These are phyloP conservation scores for Trichoplusia ni DNA, from an alignment of 1,140 invertebrate species.

Conservation along the genomic window DNA sequence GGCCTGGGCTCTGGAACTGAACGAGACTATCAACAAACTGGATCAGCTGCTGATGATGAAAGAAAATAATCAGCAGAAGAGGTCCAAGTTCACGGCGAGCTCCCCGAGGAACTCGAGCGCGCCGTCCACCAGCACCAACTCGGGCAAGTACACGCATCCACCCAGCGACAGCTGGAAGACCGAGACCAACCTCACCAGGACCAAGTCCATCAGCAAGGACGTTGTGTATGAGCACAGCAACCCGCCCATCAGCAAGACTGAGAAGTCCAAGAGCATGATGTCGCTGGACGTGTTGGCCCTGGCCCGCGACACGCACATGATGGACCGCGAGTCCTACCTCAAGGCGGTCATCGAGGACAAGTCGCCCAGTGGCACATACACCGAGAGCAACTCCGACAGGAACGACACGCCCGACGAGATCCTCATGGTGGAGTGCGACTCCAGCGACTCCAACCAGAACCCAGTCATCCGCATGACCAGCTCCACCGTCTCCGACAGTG, in stretches of 20 bases:
- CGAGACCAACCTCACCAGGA: conserved; percentile 54
- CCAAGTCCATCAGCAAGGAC: conserved; percentile 67
- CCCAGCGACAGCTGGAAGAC: conserved; percentile 57
- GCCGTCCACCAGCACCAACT: conserved; percentile 63
- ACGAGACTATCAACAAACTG: conserved; percentile 85
- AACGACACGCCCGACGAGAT: conserved; percentile 76
- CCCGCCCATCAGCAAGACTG: conserved; percentile 57
- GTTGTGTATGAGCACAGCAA: conserved; percentile 57
- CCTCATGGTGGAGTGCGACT: conserved; percentile 76
- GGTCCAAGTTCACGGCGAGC: conserved; percentile 67
- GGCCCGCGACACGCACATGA: conserved; percentile 66
- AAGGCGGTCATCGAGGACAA: conserved; percentile 77
- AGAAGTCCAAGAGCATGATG: conserved; percentile 78
- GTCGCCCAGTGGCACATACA: conserved; percentile 73
- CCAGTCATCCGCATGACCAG: conserved; percentile 75
- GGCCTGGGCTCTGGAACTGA: conserved; percentile 84
- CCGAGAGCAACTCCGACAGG: conserved; percentile 74
- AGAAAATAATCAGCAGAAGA: conserved; percentile 80
- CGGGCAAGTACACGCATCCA: conserved; percentile 47
- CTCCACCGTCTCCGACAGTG: conserved; percentile 70
- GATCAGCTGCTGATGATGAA: conserved; percentile 85
- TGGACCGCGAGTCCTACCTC: conserved; percentile 72
- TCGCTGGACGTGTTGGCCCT: conserved; percentile 70
- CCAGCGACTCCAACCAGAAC: conserved; percentile 71
- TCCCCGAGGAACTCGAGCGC: conserved; percentile 67